These are phyloP conservation scores for Halictus rubicundus DNA, from an alignment of 1,140 invertebrate genomes.

Conservation along the genomic window DNA sequence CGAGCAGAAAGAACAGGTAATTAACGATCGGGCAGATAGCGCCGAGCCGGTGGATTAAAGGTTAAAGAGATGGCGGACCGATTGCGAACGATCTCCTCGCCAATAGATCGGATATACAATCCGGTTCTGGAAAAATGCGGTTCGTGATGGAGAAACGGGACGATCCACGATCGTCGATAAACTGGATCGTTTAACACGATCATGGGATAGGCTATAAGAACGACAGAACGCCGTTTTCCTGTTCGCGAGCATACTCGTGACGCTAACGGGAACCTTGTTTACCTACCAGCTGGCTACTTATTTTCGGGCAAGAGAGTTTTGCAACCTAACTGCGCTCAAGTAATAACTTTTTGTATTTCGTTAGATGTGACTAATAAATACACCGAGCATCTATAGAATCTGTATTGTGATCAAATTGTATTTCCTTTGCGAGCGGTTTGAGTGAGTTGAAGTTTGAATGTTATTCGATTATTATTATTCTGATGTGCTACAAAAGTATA, in stretches of 20 bases:
- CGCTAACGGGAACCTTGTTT: background rate
- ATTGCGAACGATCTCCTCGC: conserved; percentile 34
- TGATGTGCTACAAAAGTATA: no score
- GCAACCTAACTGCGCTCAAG: no score
- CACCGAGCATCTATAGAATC: no score
- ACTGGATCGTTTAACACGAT: conserved; percentile 41
- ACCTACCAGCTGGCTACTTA: background rate
- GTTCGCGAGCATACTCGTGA: background rate
- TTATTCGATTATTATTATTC: no score
- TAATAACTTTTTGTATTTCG: no score
- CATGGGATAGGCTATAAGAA: background rate
- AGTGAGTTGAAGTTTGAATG: no score
- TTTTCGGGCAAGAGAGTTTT: background rate
- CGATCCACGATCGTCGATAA: conserved; percentile 49
- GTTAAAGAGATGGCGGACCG: conserved; percentile 36
- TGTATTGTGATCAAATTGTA: no score
- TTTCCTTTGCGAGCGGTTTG: no score
- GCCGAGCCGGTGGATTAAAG: conserved; percentile 29
- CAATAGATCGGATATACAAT: conserved; percentile 20
- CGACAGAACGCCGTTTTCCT: background rate
- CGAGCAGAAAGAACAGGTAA: conserved; percentile 15
- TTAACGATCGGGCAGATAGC: conserved; percentile 40
- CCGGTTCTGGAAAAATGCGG: conserved; percentile 24
- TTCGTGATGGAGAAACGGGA: conserved; percentile 28
- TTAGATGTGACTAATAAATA: no score